phyloP scores from a whole-genome alignment of 1,140 invertebrate species.

The Drosophila pachea region DNA sequence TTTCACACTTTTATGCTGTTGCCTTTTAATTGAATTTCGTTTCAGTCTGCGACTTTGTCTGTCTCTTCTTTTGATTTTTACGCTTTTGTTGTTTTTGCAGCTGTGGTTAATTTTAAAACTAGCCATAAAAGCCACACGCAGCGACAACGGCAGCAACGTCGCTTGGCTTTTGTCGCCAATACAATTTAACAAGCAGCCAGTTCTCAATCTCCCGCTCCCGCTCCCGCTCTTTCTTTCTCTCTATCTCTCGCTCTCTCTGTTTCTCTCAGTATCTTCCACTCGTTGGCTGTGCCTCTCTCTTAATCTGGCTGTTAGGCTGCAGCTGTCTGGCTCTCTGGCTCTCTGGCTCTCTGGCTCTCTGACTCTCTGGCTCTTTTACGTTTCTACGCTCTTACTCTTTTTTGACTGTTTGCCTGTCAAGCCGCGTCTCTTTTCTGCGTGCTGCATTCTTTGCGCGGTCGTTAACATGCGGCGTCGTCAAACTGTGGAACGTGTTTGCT shows the following conservation, averaged over 20 bases:
- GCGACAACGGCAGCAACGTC: slow-evolving; percentile 29
- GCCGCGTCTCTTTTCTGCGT: slow-evolving; percentile 47
- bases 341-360: neutral
- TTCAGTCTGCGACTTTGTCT: slow-evolving; percentile 59
- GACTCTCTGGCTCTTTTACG: neutral
- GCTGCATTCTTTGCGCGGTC: slow-evolving; percentile 66
- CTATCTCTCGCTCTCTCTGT: slow-evolving; percentile 23
- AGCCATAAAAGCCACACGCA: slow-evolving; percentile 70
- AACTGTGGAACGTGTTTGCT: slow-evolving; percentile 61
- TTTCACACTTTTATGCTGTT: slow-evolving; percentile 69
- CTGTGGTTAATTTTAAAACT: slow-evolving; percentile 75
- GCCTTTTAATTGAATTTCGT: slow-evolving; percentile 73
- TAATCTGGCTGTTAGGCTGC: slow-evolving; percentile 1
- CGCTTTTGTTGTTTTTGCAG: slow-evolving; percentile 36
- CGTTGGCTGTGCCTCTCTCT: neutral
- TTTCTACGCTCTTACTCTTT: slow-evolving; percentile 17
- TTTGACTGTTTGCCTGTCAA: slow-evolving; percentile 41
- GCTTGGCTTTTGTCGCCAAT: slow-evolving; percentile 57
- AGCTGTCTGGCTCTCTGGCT: slow-evolving; percentile 6
- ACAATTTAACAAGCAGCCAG: slow-evolving; percentile 45
- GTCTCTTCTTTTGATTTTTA: slow-evolving; percentile 45
- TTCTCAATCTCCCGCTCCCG: slow-evolving; percentile 14
- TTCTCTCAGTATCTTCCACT: no score
- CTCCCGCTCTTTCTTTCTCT: slow-evolving; percentile 12
- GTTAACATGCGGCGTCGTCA: slow-evolving; percentile 58